Conservation (phyloP, 1,140 invertebrate genomes). For the Aphis gossypii region DNA sequence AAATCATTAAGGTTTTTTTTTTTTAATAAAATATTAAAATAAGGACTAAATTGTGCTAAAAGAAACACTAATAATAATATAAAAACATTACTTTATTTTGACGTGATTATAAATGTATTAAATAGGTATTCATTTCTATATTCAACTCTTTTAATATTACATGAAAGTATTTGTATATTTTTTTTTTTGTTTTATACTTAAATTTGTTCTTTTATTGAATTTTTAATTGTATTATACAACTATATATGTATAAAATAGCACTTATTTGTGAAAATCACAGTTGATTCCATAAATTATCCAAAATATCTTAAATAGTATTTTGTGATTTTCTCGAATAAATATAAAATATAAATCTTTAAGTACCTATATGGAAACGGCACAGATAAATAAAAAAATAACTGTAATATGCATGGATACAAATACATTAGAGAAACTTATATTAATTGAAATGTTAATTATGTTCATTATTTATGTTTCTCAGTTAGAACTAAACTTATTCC, state of each 20-base stretch:
- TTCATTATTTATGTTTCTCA: not conserved
- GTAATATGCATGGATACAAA: not conserved
- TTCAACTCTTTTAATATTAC: not conserved
- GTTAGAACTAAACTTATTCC: not conserved
- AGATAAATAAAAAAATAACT: not conserved
- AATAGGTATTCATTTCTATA: no score
- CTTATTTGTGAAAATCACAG: not conserved
- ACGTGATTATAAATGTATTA: not conserved
- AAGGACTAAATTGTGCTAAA: not conserved
- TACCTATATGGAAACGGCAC: not conserved
- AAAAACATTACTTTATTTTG: not conserved
- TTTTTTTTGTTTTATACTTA: not conserved
- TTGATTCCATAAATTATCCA: not conserved
- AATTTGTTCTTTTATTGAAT: not conserved
- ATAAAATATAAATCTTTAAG: not conserved
- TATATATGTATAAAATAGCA: no score
- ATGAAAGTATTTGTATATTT: not conserved
- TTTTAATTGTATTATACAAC: not conserved
- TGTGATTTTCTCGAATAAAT: not conserved
- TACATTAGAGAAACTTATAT: not conserved
- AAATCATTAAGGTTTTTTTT: no score
- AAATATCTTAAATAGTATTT: not conserved
- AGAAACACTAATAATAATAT: not conserved
- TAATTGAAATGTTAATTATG: conserved; percentile 14
- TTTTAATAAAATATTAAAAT: not conserved